Base-by-base conservation (phyloP, 2,888 invertebrate species). In the Cyaniris semiargus region DNA sequence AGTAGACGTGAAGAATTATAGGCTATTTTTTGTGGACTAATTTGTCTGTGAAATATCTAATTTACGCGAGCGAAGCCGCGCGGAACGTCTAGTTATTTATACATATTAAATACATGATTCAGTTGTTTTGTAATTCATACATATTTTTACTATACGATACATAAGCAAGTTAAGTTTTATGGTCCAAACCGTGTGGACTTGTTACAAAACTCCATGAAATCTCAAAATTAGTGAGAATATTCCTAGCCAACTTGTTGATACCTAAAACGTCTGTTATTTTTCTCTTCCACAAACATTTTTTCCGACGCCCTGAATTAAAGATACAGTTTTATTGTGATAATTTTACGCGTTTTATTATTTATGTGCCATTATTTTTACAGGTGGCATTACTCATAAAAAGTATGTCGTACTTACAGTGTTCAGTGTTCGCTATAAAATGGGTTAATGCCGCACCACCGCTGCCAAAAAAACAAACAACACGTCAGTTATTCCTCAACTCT, bases 401-500 rank as follows among this genome's bases (percentile, higher is more conserved):
- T 66, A 27, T 66, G 66, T 66, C 66, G 27, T 66, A 66, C 66
- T 66, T 66, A 66, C 66, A 27, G 31, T 66, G 21, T 58, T 58
- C 58, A 58, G 34, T 74, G 34, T 31, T 53, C 31, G 27, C 23
- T 66, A 38, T 21, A 60, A 38, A 76, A 76, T 18, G 66, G 38
- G 66, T 60, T 66, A 76, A 75, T 56, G 56, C 48, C 31, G 58
- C 56, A 13, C 56, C 31, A 34, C 13, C 31, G 58, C 44, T 56
- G 48, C 53, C 56, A 56, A 75, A 66, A 66, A 75, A 56, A 75
- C 75, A 58, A 38, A 71, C 38, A 27, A 58, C 31, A n/a, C 31
- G 75, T 75, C 75, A 75, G 44, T 56, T 34, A 75, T 75, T 56
- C 56, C 21, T 56, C 75, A 75, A 71, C 71, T 71, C 38, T 71